Percentiles rank a stretch among this genome's conserved stretches.
These are phyloP conservation scores for Nephrotoma flavescens DNA, from an alignment of 2,888 invertebrate species.

Conservation along the genomic window DNA sequence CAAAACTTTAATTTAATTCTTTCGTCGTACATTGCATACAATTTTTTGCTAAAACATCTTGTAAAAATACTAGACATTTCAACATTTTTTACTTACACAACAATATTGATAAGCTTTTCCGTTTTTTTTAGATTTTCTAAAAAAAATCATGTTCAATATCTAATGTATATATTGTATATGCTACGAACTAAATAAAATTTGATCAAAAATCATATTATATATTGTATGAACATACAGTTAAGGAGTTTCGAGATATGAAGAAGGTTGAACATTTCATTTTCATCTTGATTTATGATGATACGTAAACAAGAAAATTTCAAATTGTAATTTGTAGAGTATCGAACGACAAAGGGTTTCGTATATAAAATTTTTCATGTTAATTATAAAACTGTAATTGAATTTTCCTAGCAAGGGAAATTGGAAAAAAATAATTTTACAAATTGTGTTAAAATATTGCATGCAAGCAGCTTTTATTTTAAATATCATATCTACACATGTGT, in stretches of 20 bases:
- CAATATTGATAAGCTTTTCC: not conserved
- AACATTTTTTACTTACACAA: not conserved
- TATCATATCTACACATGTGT: not conserved
- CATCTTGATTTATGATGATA: not conserved
- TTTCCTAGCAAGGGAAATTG: not conserved
- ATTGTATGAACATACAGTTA: not conserved
- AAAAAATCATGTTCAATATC: not conserved
- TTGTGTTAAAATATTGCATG: not conserved
- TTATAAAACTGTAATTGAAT: not conserved
- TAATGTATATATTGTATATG: not conserved
- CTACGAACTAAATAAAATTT: not conserved
- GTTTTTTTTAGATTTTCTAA: not conserved
- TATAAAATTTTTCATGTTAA: not conserved
- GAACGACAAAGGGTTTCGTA: not conserved
- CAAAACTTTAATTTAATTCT: not conserved
- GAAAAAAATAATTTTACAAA: not conserved
- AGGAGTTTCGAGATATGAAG: not conserved
- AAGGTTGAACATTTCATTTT: not conserved
- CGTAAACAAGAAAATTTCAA: not conserved
- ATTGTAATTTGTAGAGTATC: not conserved
- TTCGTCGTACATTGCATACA: not conserved
- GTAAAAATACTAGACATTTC: not conserved
- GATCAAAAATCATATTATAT: not conserved
- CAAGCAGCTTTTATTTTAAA: not conserved
- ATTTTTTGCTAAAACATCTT: not conserved